phyloP scores from a whole-genome alignment of 2,113 vertebrate species.

The Cyanistes caeruleus region DNA sequence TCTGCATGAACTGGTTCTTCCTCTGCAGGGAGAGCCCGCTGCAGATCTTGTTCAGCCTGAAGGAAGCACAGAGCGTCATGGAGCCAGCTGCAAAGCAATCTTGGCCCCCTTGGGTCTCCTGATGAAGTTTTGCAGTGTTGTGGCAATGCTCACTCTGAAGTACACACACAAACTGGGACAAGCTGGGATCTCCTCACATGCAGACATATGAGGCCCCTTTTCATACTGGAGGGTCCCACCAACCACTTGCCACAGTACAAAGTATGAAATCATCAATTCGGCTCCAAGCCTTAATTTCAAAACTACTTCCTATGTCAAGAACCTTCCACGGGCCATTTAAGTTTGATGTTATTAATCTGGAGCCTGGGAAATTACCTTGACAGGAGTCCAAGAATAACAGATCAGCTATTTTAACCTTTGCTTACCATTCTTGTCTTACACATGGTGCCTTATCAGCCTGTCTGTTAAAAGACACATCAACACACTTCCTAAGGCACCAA shows the following conservation, averaged over 20 bases:
- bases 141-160: neutral
- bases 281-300: neutral
- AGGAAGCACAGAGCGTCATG: conserved; percentile 52
- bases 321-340: neutral
- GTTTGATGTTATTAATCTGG: neutral
- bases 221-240: neutral
- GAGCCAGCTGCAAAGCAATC: neutral
- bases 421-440: neutral
- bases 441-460: neutral
- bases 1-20: conserved; percentile 96
- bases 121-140: neutral
- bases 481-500: neutral
- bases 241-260: neutral
- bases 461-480: neutral
- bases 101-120: neutral
- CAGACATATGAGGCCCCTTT: neutral
- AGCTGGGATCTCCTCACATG: neutral
- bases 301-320: neutral
- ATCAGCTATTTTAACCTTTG: neutral
- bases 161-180: neutral
- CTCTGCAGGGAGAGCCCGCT: conserved; percentile 90
- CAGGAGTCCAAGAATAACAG: neutral
- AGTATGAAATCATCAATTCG: neutral
- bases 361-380: neutral
- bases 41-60: conserved; percentile 93